Base-by-base conservation (phyloP, 2,888 invertebrate species). In the Tiliacea citrago region DNA sequence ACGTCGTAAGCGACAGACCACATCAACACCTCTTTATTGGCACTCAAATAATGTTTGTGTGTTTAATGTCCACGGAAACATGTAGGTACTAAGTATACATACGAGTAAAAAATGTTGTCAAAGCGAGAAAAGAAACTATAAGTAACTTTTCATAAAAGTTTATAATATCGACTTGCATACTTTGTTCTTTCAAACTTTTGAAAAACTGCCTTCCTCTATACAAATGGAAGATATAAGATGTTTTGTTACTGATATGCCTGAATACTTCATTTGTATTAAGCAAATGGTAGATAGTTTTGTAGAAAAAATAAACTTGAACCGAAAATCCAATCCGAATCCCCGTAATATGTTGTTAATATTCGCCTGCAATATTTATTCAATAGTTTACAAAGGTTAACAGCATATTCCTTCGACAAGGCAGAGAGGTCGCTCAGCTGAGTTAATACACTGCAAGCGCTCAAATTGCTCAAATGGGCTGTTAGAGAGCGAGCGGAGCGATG, bases 11-110 rank as follows among this genome's bases (percentile, higher is more conserved):
- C 45, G 63, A 58, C 79, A 47, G 39, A 35, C 67, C 35, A 49
- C 83, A 73, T 73, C 65, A 68, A 79, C 83, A 61, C 45, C 35
- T 53, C 42, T 79, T 79, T 81, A 83, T 51, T 60, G 65, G 9
- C 39, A 55, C 63, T 58, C n/a, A 45, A 79, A 79, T 35, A 18
- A 49, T 65, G 58, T 55, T 35, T 51, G 13, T 51, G 55, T 68
- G 53, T 39, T 70, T 68, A 60, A 79, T 68, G 60, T 65, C 13
- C 16, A 2, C 7, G 39, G 53, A 21, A 58, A 55, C n/a, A 68
- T 13, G 8, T n/a, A n/a, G n/a, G n/a, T 9, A 24, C 13, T 16
- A 4, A 24, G 10, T n/a, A 42, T 8, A 62, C 5, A 29, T 24
- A 45, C 13, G 29, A 12, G 47, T 24, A 16, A n/a, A 47, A 49